Conservation (phyloP, 1,140 invertebrate genomes). For the Ostrea edulis region DNA sequence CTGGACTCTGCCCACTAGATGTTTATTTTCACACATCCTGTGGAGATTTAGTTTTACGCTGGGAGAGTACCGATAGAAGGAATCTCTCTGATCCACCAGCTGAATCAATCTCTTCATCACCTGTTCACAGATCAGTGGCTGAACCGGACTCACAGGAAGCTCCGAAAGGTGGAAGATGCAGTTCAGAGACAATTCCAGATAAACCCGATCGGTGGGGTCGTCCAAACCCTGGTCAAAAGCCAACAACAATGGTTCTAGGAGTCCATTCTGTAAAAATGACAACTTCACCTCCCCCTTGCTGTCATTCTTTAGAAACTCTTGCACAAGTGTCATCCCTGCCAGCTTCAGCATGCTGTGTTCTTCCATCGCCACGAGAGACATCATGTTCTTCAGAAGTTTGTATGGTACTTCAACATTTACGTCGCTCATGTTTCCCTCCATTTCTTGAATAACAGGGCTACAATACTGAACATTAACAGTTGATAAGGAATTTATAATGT, state of each 20-base stretch:
- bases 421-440: neutral
- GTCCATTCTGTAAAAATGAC: conserved; percentile 45
- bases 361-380: conserved; percentile 20
- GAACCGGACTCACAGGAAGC: conserved; percentile 42
- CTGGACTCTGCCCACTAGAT: conserved; percentile 43
- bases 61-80: conserved; percentile 43
- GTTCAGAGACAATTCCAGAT: conserved; percentile 49
- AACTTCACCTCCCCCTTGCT: conserved; percentile 31
- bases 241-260: conserved; percentile 47
- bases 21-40: conserved; percentile 53
- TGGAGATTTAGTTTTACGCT: conserved; percentile 29
- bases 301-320: conserved; percentile 52
- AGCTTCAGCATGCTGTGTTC: conserved; percentile 35
- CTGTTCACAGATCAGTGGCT: conserved; percentile 44
- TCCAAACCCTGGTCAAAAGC: conserved; percentile 48
- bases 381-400: conserved; percentile 13
- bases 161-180: conserved; percentile 50
- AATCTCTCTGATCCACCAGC: conserved; percentile 31
- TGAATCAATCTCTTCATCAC: conserved; percentile 48
- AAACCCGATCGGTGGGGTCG: conserved; percentile 9
- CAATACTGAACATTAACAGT: too few relatives aligned
- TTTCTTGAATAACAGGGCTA: neutral
- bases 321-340: conserved; percentile 47
- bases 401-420: neutral
- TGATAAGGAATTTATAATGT: too few relatives aligned